Percentiles rank a stretch among this genome's conserved stretches.
Conservation (phyloP, 1,140 invertebrate genomes). For the Orussus abietinus region DNA sequence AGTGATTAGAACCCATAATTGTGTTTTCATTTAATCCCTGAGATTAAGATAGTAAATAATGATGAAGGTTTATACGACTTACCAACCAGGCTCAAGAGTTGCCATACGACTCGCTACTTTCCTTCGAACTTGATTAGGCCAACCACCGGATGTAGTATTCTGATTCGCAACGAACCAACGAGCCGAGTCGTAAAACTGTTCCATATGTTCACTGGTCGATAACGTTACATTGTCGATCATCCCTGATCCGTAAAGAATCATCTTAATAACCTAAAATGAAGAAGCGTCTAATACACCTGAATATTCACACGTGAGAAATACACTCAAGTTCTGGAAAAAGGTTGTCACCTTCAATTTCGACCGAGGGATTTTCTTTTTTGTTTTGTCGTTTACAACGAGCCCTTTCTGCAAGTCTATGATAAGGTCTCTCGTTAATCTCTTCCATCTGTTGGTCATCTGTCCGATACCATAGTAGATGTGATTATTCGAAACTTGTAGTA, state of each 20-base stretch:
- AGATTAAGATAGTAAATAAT: constrained; percentile 7
- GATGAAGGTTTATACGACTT: constrained; percentile 21
- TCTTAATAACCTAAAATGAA: constrained; percentile 53
- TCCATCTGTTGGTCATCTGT: constrained; percentile 66
- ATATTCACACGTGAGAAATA: constrained; percentile 4
- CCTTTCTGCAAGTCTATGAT: constrained; percentile 90
- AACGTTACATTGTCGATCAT: constrained; percentile 79
- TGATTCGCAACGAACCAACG: constrained; percentile 91
- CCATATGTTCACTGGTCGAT: constrained; percentile 77
- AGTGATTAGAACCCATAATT: no score
- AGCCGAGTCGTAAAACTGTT: constrained; percentile 88
- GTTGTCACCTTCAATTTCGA: constrained; percentile 69
- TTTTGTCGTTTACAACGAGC: constrained; percentile 61
- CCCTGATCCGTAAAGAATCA: constrained; percentile 72
- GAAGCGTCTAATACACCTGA: no score
- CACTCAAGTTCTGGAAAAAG: neutral
- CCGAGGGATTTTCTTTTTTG: constrained; percentile 67
- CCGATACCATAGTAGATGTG: constrained; percentile 87
- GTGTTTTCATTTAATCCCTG: no score
- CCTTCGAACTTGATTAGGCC: constrained; percentile 82
- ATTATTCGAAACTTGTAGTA: constrained; percentile 69
- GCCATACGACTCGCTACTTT: constrained; percentile 72
- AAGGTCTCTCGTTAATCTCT: constrained; percentile 79
- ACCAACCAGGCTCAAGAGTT: constrained; percentile 82
- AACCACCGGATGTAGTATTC: constrained; percentile 75